Percentiles rank a stretch among this genome's conserved stretches.
Evolutionary conservation across 2,113 vertebrate species (phyloP).

Genomic region (Carollia perspicillata): DNA sequence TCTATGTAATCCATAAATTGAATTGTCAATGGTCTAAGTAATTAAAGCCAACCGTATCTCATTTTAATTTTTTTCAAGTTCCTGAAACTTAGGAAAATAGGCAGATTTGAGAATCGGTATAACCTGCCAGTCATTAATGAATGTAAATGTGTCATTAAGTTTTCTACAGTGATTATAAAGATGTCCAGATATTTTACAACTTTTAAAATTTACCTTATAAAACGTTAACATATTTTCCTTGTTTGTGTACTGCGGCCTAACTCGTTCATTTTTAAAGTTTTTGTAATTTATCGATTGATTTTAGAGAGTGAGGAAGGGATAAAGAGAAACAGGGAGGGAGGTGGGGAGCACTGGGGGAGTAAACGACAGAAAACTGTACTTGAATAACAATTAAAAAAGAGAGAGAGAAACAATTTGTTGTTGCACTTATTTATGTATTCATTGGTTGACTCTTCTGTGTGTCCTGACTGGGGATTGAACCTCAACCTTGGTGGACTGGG

Average conservation of each 20-base stretch:
- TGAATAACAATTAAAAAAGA: too few relatives aligned
- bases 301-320: background rate
- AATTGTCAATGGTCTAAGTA: background rate
- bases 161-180: background rate
- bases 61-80: background rate
- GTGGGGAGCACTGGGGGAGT: too few relatives aligned
- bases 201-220: background rate
- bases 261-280: slow-evolving; percentile 18
- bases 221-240: background rate
- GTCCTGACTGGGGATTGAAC: background rate
- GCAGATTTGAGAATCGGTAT: background rate
- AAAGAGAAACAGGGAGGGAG: background rate
- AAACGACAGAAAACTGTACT: too few relatives aligned
- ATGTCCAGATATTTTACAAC: background rate
- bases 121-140: background rate
- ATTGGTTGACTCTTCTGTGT: background rate
- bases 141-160: slow-evolving; percentile 2
- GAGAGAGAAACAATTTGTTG: background rate
- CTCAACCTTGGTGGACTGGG: background rate
- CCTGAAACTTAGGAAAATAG: background rate
- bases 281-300: background rate
- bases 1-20: background rate
- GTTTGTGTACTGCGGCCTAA: slow-evolving; percentile 22
- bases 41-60: background rate
- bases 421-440: background rate